Conservation (phyloP, 1,140 invertebrate genomes). For the Drosophila trapezifrons region DNA sequence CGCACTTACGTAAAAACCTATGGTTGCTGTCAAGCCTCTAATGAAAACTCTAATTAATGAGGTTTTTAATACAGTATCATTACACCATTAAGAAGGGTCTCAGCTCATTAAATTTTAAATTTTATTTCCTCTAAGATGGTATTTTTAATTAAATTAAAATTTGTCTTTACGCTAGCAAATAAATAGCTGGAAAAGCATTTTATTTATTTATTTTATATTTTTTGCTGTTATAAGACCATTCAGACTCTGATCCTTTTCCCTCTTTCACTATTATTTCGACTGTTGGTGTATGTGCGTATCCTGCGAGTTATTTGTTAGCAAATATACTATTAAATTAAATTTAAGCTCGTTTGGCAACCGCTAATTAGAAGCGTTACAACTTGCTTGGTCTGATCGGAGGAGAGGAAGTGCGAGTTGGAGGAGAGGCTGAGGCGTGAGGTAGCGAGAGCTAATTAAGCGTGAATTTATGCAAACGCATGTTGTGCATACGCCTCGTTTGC, state of each 20-base stretch:
- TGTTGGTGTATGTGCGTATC: not conserved
- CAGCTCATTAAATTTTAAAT: no score
- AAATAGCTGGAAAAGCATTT: not conserved
- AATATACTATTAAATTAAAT: conserved; percentile 55
- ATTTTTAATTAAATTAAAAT: no score
- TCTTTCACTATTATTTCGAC: no score
- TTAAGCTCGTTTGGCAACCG: conserved; percentile 48
- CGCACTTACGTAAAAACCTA: no score
- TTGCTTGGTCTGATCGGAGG: conserved; percentile 20
- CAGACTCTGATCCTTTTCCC: not conserved
- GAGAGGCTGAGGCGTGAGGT: conserved; percentile 17
- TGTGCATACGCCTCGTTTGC: conserved; percentile 76
- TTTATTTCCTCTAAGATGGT: no score
- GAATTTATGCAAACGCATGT: conserved; percentile 80
- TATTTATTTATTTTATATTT: not conserved
- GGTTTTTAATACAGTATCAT: no score
- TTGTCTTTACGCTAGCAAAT: no score
- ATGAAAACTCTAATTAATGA: no score
- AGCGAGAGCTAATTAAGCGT: conserved; percentile 71
- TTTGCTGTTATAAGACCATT: no score
- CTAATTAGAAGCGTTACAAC: conserved; percentile 66
- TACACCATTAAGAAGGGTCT: no score
- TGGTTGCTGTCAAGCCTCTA: no score
- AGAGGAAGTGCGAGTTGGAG: no score
- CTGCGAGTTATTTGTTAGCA: conserved; percentile 1